Percentiles rank a stretch among this genome's conserved stretches.
Evolutionary conservation across 2,888 invertebrate species (phyloP).

Genomic region (Mimachlamys varia): DNA sequence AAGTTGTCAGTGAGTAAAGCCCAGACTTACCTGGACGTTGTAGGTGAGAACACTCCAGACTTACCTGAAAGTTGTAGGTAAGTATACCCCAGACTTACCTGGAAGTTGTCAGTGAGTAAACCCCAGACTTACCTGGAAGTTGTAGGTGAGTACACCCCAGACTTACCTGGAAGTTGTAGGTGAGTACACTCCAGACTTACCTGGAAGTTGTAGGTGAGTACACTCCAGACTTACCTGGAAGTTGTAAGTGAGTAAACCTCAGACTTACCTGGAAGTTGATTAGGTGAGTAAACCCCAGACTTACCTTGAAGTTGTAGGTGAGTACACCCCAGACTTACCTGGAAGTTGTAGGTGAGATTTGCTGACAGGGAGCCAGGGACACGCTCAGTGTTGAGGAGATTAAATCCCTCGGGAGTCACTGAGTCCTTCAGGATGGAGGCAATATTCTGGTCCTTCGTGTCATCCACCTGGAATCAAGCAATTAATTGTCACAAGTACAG

Average conservation of each 20-base stretch:
- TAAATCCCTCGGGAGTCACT: conserved; percentile 89
- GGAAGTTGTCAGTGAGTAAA: too few relatives aligned
- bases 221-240: too few relatives aligned
- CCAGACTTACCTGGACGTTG: too few relatives aligned
- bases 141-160: conserved; percentile 65
- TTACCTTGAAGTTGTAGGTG: too few relatives aligned
- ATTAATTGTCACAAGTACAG: too few relatives aligned
- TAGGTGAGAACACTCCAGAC: too few relatives aligned
- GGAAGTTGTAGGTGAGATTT: conserved; percentile 76
- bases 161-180: too few relatives aligned
- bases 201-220: conserved; percentile 78
- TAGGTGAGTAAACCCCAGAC: too few relatives aligned
- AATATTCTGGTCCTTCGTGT: conserved; percentile 91
- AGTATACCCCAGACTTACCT: too few relatives aligned
- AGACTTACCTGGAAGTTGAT: too few relatives aligned
- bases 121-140: conserved; percentile 77
- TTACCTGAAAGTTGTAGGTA: too few relatives aligned
- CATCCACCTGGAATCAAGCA: conserved; percentile 86
- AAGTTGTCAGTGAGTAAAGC: conserved; percentile 72
- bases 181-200: conserved; percentile 59
- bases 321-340: conserved; percentile 67
- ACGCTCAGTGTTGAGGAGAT: conserved; percentile 90
- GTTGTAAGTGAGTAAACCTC: too few relatives aligned
- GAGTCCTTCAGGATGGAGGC: conserved; percentile 89
- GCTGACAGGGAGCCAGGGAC: conserved; percentile 85